Conservation (phyloP, 2,797 vertebrate genomes). For the Notamacropus eugenii region DNA sequence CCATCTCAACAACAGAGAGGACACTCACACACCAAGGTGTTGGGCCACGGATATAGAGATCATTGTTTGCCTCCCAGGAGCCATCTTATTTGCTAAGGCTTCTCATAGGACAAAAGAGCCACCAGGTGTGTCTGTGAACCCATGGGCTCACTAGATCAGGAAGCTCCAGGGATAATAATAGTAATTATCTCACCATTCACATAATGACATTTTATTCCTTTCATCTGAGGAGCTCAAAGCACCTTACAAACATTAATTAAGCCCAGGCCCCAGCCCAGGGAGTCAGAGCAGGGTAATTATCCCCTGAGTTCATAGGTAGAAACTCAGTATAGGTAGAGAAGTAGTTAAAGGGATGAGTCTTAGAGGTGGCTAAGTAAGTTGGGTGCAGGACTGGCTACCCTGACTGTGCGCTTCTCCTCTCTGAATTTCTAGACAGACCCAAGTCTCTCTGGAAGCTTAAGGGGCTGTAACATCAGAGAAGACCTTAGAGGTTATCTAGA, state of each 20-base stretch:
- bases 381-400: not conserved
- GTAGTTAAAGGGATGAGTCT: not conserved
- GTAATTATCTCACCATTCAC: not conserved
- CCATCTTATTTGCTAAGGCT: not conserved
- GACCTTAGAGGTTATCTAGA: not conserved
- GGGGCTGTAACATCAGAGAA: not conserved
- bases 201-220: not conserved
- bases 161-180: not conserved
- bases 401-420: not conserved
- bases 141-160: not conserved
- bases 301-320: not conserved
- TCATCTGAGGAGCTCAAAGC: not conserved
- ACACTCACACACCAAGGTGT: not conserved
- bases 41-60: not conserved
- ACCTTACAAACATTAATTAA: slow-evolving; percentile 1
- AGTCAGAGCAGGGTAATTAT: not conserved
- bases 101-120: not conserved
- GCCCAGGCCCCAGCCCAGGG: not conserved
- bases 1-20: not conserved
- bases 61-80: not conserved
- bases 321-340: not conserved
- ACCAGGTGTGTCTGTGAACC: not conserved
- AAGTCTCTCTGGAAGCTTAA: not conserved
- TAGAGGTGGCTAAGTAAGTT: not conserved
- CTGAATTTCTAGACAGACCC: not conserved